phyloP scores from a whole-genome alignment of 2,797 vertebrate genomes.

The Lates japonicus region DNA sequence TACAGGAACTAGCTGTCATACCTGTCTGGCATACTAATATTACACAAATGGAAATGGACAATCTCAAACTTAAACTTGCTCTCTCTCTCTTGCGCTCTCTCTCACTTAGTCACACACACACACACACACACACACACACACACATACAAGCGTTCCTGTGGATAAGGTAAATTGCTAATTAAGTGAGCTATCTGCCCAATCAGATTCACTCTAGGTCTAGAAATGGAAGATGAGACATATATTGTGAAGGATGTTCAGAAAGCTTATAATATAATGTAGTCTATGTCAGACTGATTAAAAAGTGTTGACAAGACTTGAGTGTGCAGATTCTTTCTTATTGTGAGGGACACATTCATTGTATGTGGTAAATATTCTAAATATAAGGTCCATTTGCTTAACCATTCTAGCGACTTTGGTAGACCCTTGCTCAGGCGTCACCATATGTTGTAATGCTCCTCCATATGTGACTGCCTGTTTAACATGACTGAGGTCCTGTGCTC shows the following conservation, averaged over 20 bases:
- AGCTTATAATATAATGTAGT: constrained; percentile 9
- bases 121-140: constrained; percentile 20
- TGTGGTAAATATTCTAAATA: constrained; percentile 23
- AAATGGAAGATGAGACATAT: constrained; percentile 20
- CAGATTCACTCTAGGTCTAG: constrained; percentile 53
- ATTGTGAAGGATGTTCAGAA: constrained; percentile 21
- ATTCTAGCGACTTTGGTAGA: background rate
- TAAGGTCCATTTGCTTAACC: constrained; percentile 6
- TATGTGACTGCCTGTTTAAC: constrained; percentile 9
- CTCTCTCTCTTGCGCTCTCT: background rate
- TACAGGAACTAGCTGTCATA: constrained; percentile 69
- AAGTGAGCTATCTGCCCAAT: constrained; percentile 50
- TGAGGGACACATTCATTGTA: background rate
- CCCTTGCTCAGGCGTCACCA: background rate
- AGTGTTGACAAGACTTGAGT: background rate
- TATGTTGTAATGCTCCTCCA: constrained; percentile 5
- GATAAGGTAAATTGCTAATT: constrained; percentile 58
- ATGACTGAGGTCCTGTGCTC: background rate
- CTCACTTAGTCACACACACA: background rate
- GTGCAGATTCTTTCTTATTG: constrained; percentile 13
- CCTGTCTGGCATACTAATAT: constrained; percentile 75
- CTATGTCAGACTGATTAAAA: constrained; percentile 1
- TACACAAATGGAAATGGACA: constrained; percentile 51
- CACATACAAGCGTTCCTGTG: constrained; percentile 22
- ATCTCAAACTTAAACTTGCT: background rate